Evolutionary conservation across 2,113 vertebrate genomes (phyloP).

Genomic region (Donacobius atricapilla): DNA sequence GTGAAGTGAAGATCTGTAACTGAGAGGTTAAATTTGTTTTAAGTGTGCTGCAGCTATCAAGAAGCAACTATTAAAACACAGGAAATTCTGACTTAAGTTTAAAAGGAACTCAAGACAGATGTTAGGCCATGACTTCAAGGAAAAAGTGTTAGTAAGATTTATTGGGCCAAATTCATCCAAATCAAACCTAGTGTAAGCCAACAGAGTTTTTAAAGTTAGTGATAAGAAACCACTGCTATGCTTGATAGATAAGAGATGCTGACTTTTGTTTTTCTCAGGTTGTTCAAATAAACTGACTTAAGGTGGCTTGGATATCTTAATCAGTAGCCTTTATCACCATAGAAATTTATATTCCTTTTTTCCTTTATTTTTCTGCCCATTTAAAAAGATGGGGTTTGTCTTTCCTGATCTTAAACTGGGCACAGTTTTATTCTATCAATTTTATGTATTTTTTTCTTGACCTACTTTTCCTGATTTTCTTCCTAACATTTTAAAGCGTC

Average conservation of each 20-base stretch:
- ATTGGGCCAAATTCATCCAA: background rate
- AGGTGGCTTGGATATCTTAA: background rate
- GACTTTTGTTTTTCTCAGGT: background rate
- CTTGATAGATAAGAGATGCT: background rate
- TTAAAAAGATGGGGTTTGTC: background rate
- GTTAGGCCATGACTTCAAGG: constrained; percentile 6
- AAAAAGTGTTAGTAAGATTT: constrained; percentile 40
- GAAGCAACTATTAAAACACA: background rate
- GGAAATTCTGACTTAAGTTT: constrained; percentile 18
- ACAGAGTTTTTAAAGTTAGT: background rate
- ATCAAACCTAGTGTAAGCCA: background rate
- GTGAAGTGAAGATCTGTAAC: background rate
- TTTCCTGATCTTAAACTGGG: background rate
- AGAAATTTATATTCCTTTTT: background rate
- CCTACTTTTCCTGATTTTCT: background rate
- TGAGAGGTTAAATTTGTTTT: background rate
- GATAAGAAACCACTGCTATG: background rate
- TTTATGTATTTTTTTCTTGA: background rate
- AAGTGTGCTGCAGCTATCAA: background rate
- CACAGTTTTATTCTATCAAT: background rate
- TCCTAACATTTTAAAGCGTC: background rate
- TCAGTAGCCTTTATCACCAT: background rate
- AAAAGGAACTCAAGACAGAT: background rate
- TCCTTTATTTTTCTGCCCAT: background rate
- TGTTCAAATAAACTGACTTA: background rate